Conservation (phyloP, 2,888 invertebrate species). For the Cylindroiulus punctatus region DNA sequence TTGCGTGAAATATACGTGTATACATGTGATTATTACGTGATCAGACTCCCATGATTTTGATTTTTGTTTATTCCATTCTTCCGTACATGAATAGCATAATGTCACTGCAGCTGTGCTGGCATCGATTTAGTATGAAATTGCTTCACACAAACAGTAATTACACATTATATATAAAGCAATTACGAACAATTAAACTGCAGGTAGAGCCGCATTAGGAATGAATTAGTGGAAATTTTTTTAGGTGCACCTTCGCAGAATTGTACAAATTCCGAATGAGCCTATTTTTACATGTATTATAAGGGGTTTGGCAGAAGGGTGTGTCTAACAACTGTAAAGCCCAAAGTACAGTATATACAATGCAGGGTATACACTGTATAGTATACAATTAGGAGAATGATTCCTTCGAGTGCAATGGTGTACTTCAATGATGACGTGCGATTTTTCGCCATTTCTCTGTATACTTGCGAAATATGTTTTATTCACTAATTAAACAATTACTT, state of each 20-base stretch:
- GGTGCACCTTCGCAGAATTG: background rate
- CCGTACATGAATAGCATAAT: too few species aligned
- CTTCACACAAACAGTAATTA: background rate
- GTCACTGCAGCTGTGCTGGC: too few species aligned
- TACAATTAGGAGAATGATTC: slow-evolving; percentile 1
- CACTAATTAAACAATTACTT: background rate
- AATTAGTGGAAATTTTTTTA: background rate
- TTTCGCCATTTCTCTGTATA: background rate
- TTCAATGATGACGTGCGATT: background rate
- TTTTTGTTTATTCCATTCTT: too few species aligned
- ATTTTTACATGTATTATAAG: background rate
- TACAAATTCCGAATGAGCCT: background rate
- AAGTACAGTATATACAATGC: background rate
- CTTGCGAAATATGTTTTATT: background rate
- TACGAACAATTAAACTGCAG: background rate
- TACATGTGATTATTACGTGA: too few species aligned
- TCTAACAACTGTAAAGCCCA: background rate
- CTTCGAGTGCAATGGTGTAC: background rate
- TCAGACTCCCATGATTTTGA: too few species aligned
- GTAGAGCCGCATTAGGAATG: background rate
- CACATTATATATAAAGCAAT: slow-evolving; percentile 1
- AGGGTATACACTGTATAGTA: background rate
- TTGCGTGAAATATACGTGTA: too few species aligned
- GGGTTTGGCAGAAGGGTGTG: background rate
- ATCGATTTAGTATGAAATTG: background rate